Conservation (phyloP, 92 coral and sea anemone genomes). For the Chrysogorgia sp. region DNA sequence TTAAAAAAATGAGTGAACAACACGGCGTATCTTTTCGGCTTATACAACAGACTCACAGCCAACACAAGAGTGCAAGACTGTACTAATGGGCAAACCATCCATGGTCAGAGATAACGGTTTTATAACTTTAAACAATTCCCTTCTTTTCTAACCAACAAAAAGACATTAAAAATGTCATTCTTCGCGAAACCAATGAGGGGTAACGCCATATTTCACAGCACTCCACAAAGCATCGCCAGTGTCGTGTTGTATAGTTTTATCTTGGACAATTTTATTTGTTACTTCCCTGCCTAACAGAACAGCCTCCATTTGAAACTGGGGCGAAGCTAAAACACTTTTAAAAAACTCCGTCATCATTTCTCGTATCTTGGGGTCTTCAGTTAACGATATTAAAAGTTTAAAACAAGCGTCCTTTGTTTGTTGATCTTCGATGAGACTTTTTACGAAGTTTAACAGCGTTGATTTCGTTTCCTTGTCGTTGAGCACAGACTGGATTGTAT, state of each 20-base stretch:
- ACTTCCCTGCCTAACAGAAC: constrained; percentile 82
- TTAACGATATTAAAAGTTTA: constrained; percentile 62
- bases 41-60: too few relatives aligned
- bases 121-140: neutral
- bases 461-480: constrained; percentile 61
- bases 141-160: too few relatives aligned
- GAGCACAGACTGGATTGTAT: constrained; percentile 62
- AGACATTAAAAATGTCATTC: neutral
- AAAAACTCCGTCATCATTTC: constrained; percentile 82
- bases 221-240: constrained; percentile 96
- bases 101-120: neutral
- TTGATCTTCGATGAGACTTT: constrained; percentile 73
- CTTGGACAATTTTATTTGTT: constrained; percentile 86
- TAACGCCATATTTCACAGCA: constrained; percentile 75
- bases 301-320: constrained; percentile 80
- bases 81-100: too few relatives aligned
- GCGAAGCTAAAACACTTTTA: constrained; percentile 78
- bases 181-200: constrained; percentile 84
- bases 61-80: too few relatives aligned
- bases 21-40: too few relatives aligned
- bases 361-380: constrained; percentile 76
- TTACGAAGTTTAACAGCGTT: constrained; percentile 65
- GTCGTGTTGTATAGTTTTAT: constrained; percentile 73
- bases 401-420: constrained; percentile 74
- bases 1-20: too few relatives aligned